These are phyloP conservation scores for Belgica antarctica DNA, from an alignment of 2,888 invertebrate species.

Conservation along the genomic window DNA sequence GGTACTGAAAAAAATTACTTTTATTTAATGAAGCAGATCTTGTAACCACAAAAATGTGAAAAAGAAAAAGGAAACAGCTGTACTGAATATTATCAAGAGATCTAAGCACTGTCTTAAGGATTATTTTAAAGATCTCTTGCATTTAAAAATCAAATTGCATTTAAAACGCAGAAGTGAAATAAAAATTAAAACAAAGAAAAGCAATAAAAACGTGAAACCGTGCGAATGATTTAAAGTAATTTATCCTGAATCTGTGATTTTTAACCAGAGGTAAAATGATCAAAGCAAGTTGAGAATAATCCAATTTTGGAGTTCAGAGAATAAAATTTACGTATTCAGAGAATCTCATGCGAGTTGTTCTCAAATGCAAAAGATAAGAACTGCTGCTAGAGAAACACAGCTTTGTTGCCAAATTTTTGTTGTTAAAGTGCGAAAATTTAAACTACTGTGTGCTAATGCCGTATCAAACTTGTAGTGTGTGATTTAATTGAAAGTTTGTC, in stretches of 20 bases:
- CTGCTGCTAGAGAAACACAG: neutral
- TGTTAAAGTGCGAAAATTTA: neutral
- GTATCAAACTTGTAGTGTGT: neutral
- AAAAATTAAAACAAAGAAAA: too few species aligned
- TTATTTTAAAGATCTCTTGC: too few species aligned
- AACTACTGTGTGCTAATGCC: neutral
- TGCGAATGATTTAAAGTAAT: too few species aligned
- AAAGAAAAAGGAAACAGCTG: neutral
- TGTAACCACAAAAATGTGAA: conserved; percentile 11
- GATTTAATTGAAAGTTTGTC: too few species aligned
- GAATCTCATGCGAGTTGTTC: neutral
- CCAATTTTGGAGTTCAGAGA: neutral
- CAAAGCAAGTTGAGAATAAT: neutral
- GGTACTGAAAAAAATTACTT: neutral
- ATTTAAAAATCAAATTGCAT: too few species aligned
- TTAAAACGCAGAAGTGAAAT: too few species aligned
- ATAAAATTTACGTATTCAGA: neutral
- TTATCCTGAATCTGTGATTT: too few species aligned
- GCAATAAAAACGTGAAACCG: too few species aligned
- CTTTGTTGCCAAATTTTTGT: neutral
- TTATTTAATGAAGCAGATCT: neutral
- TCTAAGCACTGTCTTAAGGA: too few species aligned
- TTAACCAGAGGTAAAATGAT: too few species aligned
- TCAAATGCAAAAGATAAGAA: neutral
- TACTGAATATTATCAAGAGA: neutral